Base-by-base conservation (phyloP, 2,797 vertebrate species). In the Aplochiton taeniatus region DNA sequence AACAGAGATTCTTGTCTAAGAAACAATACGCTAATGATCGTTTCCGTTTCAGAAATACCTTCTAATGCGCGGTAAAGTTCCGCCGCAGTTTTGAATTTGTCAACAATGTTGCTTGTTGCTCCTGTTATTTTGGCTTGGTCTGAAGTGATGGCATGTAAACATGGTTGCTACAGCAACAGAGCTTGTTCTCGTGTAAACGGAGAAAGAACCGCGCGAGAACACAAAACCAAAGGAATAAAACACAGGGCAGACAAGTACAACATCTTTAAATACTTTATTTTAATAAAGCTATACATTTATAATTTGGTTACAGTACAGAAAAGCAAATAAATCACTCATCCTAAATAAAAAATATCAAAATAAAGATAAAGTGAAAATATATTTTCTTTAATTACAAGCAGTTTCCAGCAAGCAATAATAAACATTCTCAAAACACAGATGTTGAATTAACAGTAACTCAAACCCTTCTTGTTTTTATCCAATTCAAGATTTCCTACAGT, bases 161-260 rank as follows among this genome's bases (percentile, higher is more conserved):
- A 87, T 0, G 14, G 87, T 89, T 80, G 53, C 85, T 50, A 17
- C 65, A 62, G 67, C 66, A 80, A 89, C 81, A 4, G 12, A 12
- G 70, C 13, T 47, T 14, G 13, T 16, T 16, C 8, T 45, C 16
- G 45, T 49, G 9, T 57, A 43, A 42, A 47, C 42, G 20, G 53
- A 61, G 46, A 51, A 51, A 13, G 4, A 52, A 16, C n/a, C 17
- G 17, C 2, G 52, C 7, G 13, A 48, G 20, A 31, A 31, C 3
- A 31, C 31, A 31, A 31, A 31, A 31, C 6, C 31, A 31, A 31
- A 31, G 31, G 31, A 31, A 31, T 31, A 6, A 31, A 31, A 31
- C 2, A 31, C n/a, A n/a, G n/a, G n/a, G 31, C 31, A 31, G 6
- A 6, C 31, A 6, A 31, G 31, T 31, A 31, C 31, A 31, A 3